Conservation (phyloP, 2,888 invertebrate species). For the Plagodis pulveraria region DNA sequence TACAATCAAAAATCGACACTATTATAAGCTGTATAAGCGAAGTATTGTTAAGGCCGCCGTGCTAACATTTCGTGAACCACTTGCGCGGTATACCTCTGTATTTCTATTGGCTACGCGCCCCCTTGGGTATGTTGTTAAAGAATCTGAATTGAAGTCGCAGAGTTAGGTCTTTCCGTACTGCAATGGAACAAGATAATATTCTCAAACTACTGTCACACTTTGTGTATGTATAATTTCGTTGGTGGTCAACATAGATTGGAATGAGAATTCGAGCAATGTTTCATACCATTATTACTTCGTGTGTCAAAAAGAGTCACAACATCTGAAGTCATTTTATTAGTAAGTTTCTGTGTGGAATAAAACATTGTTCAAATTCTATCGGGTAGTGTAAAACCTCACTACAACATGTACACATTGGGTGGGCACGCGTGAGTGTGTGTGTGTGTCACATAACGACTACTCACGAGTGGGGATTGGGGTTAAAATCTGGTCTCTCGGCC, state of each 20-base stretch:
- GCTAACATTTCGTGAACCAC: conserved; percentile 66
- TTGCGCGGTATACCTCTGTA: conserved; percentile 68
- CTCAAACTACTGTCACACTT: conserved; percentile 56
- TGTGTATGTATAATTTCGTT: conserved; percentile 36
- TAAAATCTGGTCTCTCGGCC: conserved; percentile 69
- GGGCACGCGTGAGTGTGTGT: conserved; percentile 63
- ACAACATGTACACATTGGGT: conserved; percentile 34
- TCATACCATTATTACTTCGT: conserved; percentile 10
- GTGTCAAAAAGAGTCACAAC: conserved; percentile 5
- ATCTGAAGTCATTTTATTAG: not conserved
- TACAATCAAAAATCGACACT: conserved; percentile 66
- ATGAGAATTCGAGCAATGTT: conserved; percentile 44
- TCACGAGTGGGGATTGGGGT: conserved; percentile 82
- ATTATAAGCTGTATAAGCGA: conserved; percentile 77
- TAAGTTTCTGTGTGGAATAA: not conserved
- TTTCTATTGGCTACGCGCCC: conserved; percentile 92
- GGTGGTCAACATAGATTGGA: conserved; percentile 33
- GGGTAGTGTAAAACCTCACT: conserved; percentile 47
- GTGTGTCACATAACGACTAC: conserved; percentile 64
- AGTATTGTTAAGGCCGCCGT: conserved; percentile 75
- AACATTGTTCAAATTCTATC: conserved; percentile 23
- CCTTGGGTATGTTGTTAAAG: conserved; percentile 96
- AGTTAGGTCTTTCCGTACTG: conserved; percentile 98
- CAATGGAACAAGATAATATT: conserved; percentile 84
- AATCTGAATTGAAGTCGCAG: conserved; percentile 97